These are phyloP conservation scores for Papio anubis DNA, from an alignment of 2,113 vertebrate species.

Conservation along the genomic window DNA sequence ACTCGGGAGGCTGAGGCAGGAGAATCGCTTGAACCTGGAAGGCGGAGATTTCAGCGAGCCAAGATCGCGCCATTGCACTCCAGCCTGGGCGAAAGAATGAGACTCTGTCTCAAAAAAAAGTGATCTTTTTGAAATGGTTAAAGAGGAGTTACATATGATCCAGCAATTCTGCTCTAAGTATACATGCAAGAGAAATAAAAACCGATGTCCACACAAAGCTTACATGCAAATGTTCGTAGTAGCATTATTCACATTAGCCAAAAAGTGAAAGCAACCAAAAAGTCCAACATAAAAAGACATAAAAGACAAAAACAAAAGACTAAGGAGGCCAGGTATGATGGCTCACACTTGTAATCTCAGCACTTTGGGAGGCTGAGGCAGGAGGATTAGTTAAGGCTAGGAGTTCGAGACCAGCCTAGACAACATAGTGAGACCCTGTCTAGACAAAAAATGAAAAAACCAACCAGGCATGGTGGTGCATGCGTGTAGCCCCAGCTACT, in stretches of 20 bases:
- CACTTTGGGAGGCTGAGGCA: no score
- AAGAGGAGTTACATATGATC: not conserved
- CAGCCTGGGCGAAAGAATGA: not conserved
- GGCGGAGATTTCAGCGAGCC: not conserved
- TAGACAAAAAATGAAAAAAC: not conserved
- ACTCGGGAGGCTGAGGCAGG: not conserved
- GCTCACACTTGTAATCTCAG: not conserved
- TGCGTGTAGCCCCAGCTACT: not conserved
- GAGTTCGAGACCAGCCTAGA: not conserved
- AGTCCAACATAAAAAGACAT: not conserved
- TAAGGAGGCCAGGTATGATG: not conserved
- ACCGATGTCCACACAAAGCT: not conserved
- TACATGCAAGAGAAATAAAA: not conserved
- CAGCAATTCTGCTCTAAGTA: not conserved
- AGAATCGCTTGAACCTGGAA: not conserved
- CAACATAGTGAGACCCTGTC: not conserved
- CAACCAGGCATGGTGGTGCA: no score
- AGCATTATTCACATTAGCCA: not conserved
- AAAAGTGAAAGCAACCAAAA: not conserved
- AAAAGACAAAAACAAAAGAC: not conserved
- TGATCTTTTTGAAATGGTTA: not conserved
- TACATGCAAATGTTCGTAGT: not conserved
- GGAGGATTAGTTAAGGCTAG: not conserved
- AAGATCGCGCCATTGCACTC: rapidly evolving
- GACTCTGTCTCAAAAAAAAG: not conserved